Conservation (phyloP, 2,888 invertebrate genomes). For the Drosophila nigricruria region DNA sequence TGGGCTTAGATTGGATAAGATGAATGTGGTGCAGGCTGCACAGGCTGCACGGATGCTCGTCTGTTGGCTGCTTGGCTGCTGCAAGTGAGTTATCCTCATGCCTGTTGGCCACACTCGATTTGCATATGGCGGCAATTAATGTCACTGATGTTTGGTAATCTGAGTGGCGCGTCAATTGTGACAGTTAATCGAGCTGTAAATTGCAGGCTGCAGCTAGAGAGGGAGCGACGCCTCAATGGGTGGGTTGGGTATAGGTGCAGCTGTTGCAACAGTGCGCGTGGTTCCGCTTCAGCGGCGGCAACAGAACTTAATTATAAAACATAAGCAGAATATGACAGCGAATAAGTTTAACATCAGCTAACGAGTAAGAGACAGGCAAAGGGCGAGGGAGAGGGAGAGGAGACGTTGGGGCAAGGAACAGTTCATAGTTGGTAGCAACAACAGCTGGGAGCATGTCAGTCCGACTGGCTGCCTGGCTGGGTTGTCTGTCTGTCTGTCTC, state of each 20-base stretch:
- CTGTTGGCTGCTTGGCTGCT: background rate
- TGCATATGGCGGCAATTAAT: slow-evolving; percentile 24
- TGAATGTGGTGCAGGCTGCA: slow-evolving; percentile 22
- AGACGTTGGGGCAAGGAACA: background rate
- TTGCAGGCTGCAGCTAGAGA: slow-evolving; percentile 35
- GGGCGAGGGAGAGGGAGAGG: background rate
- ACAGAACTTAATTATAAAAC: slow-evolving; percentile 56
- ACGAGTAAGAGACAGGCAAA: background rate
- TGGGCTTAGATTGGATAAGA: slow-evolving; percentile 22
- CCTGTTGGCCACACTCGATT: slow-evolving; percentile 18
- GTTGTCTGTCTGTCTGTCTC: background rate
- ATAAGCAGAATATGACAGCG: slow-evolving; percentile 44
- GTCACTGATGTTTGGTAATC: slow-evolving; percentile 50
- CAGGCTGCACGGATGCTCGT: background rate
- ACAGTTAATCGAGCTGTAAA: slow-evolving; percentile 75
- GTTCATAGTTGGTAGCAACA: slow-evolving; percentile 6
- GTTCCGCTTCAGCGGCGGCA: slow-evolving; percentile 34
- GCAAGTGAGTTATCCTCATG: slow-evolving; percentile 2
- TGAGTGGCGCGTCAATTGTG: slow-evolving; percentile 61
- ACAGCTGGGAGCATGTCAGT: slow-evolving; percentile 32
- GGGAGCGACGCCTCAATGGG: background rate
- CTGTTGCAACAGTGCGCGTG: slow-evolving; percentile 29
- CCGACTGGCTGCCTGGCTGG: background rate
- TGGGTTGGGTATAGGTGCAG: slow-evolving; percentile 5
- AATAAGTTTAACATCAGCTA: slow-evolving; percentile 34